Evolutionary conservation across 2,888 invertebrate genomes (phyloP), one percentile per base, ranked within the genome.

Genomic region (Taenaris catops): DNA sequence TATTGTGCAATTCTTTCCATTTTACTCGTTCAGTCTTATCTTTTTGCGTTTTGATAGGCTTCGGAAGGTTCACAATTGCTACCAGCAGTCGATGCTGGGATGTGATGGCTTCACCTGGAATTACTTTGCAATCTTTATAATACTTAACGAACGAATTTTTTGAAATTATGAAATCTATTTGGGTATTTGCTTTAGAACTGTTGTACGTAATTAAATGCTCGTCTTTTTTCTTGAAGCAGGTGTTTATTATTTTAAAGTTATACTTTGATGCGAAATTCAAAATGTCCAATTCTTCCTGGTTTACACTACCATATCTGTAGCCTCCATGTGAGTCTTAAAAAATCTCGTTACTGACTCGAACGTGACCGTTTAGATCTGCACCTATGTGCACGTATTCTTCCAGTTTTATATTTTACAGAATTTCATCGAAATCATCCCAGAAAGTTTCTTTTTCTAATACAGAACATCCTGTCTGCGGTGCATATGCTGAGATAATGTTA

Each of bases 71-170:
- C 16, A 63, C 51, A 40, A 20, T 29, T 45, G 40, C 21, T 1
- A 48, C 31, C n/a, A 48, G 11, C 5, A 48, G 7, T 16, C 48
- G 17, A 19, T 48, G 46, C 23, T 48, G 48, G 7, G 44, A 18
- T 6, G 42, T 42, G 2, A 44, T 21, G 1, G 39, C 12, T 23
- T 48, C 42, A 2, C 44, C 45, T 0, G 44, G 48, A 2, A 46
- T 46, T 0, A 44, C 44, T 26, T 49, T 49, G 25, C 49, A 47
- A 18, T 45, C 45, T 18, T 24, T 45, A 8, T 19, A 29, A 5
- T 5, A 3, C 2, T 19, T 27, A n/a, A n/a, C n/a, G n/a, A 8
- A 4, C 4, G n/a, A 8, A 2, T 8, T 20, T 8, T 38, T 26
- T 1, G 31, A 4, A 2, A 43, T 8, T 1, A 48, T 29, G 25